Percentiles rank a stretch among this genome's conserved stretches.
These are phyloP conservation scores for Drosophila greeni DNA, from an alignment of 2,888 invertebrate species.

Conservation along the genomic window DNA sequence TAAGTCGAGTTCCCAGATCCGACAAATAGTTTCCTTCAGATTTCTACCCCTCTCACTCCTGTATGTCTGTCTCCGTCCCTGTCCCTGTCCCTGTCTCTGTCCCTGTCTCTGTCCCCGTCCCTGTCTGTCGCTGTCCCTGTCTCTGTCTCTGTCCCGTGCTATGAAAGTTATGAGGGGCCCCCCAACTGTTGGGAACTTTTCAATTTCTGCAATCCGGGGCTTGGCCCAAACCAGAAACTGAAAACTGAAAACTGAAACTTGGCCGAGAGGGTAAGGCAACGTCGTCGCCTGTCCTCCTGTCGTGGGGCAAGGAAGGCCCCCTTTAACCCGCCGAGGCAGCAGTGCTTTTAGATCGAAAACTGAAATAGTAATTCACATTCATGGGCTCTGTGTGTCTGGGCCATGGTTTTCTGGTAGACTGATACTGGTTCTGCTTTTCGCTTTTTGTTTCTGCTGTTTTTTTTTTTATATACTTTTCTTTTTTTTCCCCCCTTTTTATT, in stretches of 20 bases:
- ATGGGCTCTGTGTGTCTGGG: conserved; percentile 50
- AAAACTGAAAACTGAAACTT: conserved; percentile 22
- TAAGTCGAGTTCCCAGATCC: background rate
- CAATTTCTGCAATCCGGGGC: conserved; percentile 53
- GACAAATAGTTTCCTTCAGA: background rate
- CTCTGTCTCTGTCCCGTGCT: conserved; percentile 38
- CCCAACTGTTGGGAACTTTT: conserved; percentile 73
- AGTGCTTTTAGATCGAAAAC: conserved; percentile 56
- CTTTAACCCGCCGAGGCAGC: conserved; percentile 17
- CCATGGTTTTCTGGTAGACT: conserved; percentile 32
- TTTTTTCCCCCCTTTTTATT: background rate
- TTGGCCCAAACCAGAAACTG: conserved; percentile 39
- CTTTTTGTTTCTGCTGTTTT: conserved; percentile 27
- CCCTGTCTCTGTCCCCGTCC: conserved; percentile 7
- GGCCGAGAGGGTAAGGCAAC: conserved; percentile 49
- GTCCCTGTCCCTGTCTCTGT: conserved; percentile 1
- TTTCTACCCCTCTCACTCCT: background rate
- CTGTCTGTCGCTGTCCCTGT: conserved; percentile 25
- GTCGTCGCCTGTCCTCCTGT: conserved; percentile 61
- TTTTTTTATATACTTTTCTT: conserved; percentile 40
- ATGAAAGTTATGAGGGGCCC: conserved; percentile 69
- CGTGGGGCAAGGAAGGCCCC: background rate
- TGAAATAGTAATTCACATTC: conserved; percentile 73
- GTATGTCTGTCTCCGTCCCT: conserved; percentile 8
- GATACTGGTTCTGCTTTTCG: conserved; percentile 19